These are phyloP conservation scores for Sciurus niger DNA, from an alignment of 2,113 vertebrate genomes.

Conservation along the genomic window DNA sequence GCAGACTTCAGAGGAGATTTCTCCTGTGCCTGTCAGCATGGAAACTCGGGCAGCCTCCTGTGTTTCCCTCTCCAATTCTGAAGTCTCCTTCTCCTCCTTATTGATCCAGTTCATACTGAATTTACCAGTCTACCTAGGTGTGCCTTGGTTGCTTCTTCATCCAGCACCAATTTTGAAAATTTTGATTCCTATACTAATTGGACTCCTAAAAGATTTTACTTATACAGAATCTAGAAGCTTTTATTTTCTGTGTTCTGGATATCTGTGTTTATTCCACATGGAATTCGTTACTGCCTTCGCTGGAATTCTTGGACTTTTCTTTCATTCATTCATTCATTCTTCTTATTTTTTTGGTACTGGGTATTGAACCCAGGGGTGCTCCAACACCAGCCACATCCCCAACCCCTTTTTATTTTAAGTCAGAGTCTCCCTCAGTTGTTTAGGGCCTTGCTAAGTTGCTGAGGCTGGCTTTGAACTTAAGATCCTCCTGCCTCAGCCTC, in stretches of 20 bases:
- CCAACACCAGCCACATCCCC: too few species aligned
- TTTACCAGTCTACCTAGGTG: not conserved
- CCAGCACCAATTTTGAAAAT: constrained; percentile 42
- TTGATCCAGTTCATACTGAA: not conserved
- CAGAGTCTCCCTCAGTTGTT: too few species aligned
- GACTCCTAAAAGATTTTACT: not conserved
- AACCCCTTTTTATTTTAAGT: too few species aligned
- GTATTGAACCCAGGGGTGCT: too few species aligned
- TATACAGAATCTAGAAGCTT: not conserved
- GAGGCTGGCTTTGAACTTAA: too few species aligned
- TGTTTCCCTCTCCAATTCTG: not conserved
- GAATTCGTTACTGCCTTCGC: constrained; percentile 9
- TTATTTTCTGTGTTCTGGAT: constrained; percentile 4
- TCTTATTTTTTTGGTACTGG: too few species aligned
- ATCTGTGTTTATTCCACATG: not conserved
- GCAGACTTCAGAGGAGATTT: not conserved
- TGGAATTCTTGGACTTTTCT: not conserved
- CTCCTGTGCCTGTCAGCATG: not conserved
- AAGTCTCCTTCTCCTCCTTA: not conserved
- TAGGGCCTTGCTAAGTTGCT: too few species aligned
- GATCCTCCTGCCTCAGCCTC: too few species aligned
- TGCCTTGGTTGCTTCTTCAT: constrained; percentile 12
- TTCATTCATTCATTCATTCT: not conserved
- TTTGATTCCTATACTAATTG: not conserved
- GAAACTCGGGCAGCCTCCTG: not conserved